phyloP scores from a whole-genome alignment of 2,797 vertebrate species.

The Pelodytes ibericus region DNA sequence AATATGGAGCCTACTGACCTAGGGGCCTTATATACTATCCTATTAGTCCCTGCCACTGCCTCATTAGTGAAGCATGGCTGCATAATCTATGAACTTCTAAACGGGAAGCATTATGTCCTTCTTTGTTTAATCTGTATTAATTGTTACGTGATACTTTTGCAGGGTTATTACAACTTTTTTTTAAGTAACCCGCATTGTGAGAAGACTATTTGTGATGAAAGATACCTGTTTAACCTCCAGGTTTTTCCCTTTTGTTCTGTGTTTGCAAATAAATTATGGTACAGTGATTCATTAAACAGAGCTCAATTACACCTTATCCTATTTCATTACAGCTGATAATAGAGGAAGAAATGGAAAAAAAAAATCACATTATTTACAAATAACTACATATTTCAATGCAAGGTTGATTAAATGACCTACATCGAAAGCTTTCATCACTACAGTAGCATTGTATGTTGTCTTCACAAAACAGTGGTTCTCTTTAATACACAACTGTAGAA shows the following conservation, averaged over 20 bases:
- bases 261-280: constrained; percentile 8
- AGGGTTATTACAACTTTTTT: constrained; percentile 2
- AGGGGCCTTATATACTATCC: no score
- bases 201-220: constrained; percentile 1
- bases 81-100: no score
- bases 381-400: background rate
- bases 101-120: no score
- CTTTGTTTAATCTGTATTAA: no score
- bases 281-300: background rate
- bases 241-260: constrained; percentile 7
- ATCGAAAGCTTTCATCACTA: no score
- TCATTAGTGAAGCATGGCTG: no score
- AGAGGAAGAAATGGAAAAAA: background rate
- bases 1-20: no score
- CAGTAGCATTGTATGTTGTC: no score
- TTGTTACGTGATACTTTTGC: background rate
- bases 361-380: background rate
- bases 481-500: no score
- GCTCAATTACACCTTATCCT: background rate
- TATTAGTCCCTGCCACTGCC: no score
- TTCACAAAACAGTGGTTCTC: no score
- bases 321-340: background rate
- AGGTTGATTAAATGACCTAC: background rate
- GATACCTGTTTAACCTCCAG: background rate
- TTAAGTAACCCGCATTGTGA: background rate